Conservation (phyloP, 1,140 invertebrate species). For the Globodera rostochiensis region DNA sequence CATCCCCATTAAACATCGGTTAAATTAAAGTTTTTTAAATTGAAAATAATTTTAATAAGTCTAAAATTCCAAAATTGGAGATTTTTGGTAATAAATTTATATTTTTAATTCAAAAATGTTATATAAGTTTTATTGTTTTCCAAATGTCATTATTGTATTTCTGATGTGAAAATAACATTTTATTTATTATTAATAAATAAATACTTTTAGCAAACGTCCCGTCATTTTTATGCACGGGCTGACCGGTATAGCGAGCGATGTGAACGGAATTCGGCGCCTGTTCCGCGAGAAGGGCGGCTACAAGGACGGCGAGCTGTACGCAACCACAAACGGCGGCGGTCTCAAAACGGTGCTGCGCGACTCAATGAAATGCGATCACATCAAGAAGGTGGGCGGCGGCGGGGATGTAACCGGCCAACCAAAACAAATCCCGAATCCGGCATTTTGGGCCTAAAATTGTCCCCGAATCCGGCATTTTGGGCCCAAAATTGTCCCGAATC, state of each 20-base stretch:
- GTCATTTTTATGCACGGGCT: constrained; percentile 36
- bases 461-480: too few species aligned
- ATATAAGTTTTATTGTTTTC: too few species aligned
- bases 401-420: not conserved
- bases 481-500: too few species aligned
- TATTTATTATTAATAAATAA: not conserved
- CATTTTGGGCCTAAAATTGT: too few species aligned
- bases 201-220: constrained; percentile 6
- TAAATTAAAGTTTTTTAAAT: too few species aligned
- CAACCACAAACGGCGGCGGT: constrained; percentile 30
- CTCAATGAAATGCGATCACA: constrained; percentile 29
- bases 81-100: not conserved
- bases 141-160: too few species aligned
- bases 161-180: too few species aligned
- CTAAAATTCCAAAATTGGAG: not conserved
- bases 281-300: constrained; percentile 30
- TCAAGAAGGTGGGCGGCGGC: not conserved
- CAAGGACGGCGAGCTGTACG: constrained; percentile 31
- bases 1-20: too few species aligned
- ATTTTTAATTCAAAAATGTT: not conserved
- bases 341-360: not conserved
- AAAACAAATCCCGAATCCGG: not conserved
- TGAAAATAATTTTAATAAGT: too few species aligned
- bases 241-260: not conserved
- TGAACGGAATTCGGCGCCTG: constrained; percentile 10